Evolutionary conservation across 2,797 vertebrate species (phyloP), one percentile per base, ranked within the genome.

Genomic region (Ptychobarbus kaznakovi): DNA sequence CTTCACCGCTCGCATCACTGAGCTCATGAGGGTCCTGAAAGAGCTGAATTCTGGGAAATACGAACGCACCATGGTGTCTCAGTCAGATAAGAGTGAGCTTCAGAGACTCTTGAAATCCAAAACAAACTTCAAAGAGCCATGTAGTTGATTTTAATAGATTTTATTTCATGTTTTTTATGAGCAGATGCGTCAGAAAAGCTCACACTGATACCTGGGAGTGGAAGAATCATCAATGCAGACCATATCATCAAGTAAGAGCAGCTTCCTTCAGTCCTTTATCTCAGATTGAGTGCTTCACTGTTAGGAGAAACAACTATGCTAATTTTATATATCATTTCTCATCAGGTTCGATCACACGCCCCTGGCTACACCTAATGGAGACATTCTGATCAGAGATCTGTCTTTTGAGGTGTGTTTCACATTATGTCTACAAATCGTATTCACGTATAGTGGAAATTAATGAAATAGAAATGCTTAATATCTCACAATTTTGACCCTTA

Each of bases 21-120:
- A 99, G 91, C 95, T 99, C 91, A 99, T 96, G 94, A 97, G 96
- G 88, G 98, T 99, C 84, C 93, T 99, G 78, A 97, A 97, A 88
- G 98, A 99, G 77, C 94, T 99, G 92, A 99, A 99, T 80, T 85
- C 92, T 86, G 98, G 98, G 88, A 97, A 93, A 95, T 99, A 99
- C 5, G 97, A 99, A 22, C 97, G 98, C 73, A 99, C 98, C 70
- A 99, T 99, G 98, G 92, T 99, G 63, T 93, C 95, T 0, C 96
- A 96, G 11, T 95, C 97, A 56, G 96, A 97, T 73, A 97, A 93
- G 86, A 97, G 98, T 99, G 89, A 61, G 75, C 35, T 72, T 35
- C 28, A 5, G 38, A 20, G 0, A 32, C 16, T 46, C 5, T 58
- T 49, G 4, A 72, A 15, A 10, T 22, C 8, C 18, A 75, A 42